Percentiles rank a stretch among this genome's conserved stretches.
Evolutionary conservation across 2,888 invertebrate genomes (phyloP).

Genomic region (Schrankia costaestrigalis): DNA sequence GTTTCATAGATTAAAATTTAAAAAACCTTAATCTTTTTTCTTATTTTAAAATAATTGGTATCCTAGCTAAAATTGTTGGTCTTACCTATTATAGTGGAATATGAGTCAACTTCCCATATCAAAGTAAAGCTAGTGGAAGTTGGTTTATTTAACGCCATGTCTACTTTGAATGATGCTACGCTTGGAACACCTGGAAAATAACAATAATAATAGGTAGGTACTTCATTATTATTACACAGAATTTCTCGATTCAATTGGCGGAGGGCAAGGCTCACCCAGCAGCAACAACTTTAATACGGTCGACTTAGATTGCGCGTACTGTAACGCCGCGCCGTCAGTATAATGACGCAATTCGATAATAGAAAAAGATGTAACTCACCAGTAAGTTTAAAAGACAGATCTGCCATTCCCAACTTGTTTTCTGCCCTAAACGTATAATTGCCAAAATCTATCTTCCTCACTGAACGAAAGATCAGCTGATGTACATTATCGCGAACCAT

Average conservation of each 20-base stretch:
- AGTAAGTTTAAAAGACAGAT: slow-evolving; percentile 86
- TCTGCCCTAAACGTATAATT: slow-evolving; percentile 89
- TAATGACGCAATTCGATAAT: neutral
- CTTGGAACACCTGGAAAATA: slow-evolving; percentile 82
- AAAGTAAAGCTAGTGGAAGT: slow-evolving; percentile 83
- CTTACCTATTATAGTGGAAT: slow-evolving; percentile 88
- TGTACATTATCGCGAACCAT: slow-evolving; percentile 80
- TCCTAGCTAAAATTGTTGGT: neutral
- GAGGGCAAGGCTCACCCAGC: neutral
- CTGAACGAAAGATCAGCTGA: slow-evolving; percentile 84
- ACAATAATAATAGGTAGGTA: neutral
- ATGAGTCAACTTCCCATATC: slow-evolving; percentile 92
- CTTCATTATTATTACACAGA: neutral
- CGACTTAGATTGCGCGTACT: neutral
- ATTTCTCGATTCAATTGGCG: neutral
- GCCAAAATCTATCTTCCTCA: slow-evolving; percentile 86
- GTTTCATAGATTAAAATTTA: neutral
- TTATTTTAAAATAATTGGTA: neutral
- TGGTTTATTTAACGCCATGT: slow-evolving; percentile 64
- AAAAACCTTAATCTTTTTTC: neutral
- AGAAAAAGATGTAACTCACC: slow-evolving; percentile 60
- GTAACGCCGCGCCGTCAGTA: neutral
- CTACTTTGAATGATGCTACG: slow-evolving; percentile 84
- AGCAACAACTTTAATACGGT: neutral
- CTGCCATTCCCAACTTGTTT: slow-evolving; percentile 86